A percentile compares a stretch with the other conserved stretches of the same genome.
Evolutionary conservation across 2,797 vertebrate genomes (phyloP).

Genomic region (Myotis findleyi): DNA sequence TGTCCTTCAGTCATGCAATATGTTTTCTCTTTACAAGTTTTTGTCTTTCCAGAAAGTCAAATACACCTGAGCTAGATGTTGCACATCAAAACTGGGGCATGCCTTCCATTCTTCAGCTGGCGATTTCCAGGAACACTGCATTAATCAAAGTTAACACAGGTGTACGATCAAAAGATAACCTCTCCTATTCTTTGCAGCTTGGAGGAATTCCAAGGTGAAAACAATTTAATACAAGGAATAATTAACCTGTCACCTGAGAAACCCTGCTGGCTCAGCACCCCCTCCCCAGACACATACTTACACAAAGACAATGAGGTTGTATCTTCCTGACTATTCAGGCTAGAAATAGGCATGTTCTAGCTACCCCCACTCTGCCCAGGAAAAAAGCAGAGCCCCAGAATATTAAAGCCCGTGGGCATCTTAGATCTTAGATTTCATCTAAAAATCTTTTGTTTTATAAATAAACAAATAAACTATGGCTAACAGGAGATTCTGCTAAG

Average conservation of each 20-base stretch:
- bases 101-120: constrained; percentile 80
- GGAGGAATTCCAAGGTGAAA: constrained; percentile 86
- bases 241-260: constrained; percentile 89
- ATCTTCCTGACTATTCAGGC: neutral
- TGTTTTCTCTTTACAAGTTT: neutral
- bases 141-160: constrained; percentile 87
- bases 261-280: constrained; percentile 55
- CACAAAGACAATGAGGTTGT: constrained; percentile 56
- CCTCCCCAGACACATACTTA: neutral
- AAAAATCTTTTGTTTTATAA: neutral
- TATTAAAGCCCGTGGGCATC: neutral
- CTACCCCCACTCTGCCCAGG: rapidly evolving
- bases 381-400: neutral
- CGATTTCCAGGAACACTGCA: constrained; percentile 83
- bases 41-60: neutral
- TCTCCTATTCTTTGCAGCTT: constrained; percentile 79
- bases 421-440: neutral
- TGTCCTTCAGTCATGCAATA: neutral
- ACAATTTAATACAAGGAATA: constrained; percentile 85
- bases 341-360: neutral
- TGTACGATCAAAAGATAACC: constrained; percentile 86
- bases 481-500: neutral
- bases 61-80: neutral
- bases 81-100: neutral
- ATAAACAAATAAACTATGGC: neutral